phyloP scores from a whole-genome alignment of 2,113 vertebrate genomes.

The Bujurquina vittata region DNA sequence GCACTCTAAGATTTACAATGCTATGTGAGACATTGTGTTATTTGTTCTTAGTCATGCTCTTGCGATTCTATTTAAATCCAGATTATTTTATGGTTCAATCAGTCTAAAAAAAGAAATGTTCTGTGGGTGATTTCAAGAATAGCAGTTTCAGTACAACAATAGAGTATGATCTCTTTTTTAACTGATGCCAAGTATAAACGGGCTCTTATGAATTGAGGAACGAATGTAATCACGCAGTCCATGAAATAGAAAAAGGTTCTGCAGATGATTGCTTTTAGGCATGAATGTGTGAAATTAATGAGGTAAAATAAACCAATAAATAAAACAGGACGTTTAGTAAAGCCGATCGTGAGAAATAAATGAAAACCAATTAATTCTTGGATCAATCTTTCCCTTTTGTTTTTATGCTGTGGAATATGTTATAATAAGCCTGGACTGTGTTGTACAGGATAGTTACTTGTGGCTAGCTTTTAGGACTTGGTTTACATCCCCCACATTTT shows the following conservation, averaged over 20 bases:
- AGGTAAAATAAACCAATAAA: constrained; percentile 14
- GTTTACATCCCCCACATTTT: not conserved
- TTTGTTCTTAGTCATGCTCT: constrained; percentile 42
- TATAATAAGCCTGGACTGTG: not conserved
- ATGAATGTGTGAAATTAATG: constrained; percentile 18
- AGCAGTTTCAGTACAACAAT: constrained; percentile 32
- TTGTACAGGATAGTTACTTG: not conserved
- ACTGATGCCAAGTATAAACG: constrained; percentile 30
- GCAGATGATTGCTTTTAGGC: constrained; percentile 22
- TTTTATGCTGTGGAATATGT: not conserved
- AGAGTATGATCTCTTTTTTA: constrained; percentile 17
- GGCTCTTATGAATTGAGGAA: constrained; percentile 8
- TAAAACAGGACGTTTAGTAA: not conserved
- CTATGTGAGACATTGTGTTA: constrained; percentile 41
- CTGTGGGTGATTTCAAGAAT: constrained; percentile 48
- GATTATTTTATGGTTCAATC: constrained; percentile 57
- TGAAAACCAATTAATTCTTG: not conserved
- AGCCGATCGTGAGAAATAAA: not conserved
- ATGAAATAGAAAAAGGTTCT: constrained; percentile 20
- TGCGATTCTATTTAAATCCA: constrained; percentile 63
- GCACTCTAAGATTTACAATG: constrained; percentile 45
- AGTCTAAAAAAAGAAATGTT: constrained; percentile 57
- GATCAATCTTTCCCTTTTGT: not conserved
- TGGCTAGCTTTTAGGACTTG: not conserved
- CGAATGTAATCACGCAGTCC: constrained; percentile 10